These are phyloP conservation scores for Trichoplusia ni DNA, from an alignment of 1,140 invertebrate genomes.

Conservation along the genomic window DNA sequence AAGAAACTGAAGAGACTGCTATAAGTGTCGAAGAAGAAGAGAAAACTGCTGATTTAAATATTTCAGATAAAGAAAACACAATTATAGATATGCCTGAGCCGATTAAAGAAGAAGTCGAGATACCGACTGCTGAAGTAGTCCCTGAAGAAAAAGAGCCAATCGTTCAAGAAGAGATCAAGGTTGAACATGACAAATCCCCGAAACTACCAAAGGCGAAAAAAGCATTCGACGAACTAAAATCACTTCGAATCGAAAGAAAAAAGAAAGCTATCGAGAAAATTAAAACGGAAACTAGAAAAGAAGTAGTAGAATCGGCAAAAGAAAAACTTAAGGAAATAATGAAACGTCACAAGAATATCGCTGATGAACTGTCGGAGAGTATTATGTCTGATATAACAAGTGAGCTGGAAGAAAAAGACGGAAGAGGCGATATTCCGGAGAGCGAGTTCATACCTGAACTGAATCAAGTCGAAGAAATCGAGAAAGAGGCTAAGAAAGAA, in stretches of 20 bases:
- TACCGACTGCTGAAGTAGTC: neutral
- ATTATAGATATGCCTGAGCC: neutral
- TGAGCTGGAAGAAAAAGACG: conserved; percentile 45
- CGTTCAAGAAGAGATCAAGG: conserved; percentile 25
- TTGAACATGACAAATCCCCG: conserved; percentile 9
- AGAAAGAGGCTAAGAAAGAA: neutral
- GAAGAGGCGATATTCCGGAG: conserved; percentile 67
- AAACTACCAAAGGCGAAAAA: conserved; percentile 53
- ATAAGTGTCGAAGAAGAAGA: conserved; percentile 32
- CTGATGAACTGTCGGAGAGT: conserved; percentile 65
- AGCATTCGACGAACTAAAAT: conserved; percentile 59
- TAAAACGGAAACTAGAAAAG: conserved; percentile 72
- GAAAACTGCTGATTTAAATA: conserved; percentile 17
- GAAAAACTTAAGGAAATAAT: conserved; percentile 80
- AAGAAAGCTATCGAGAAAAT: conserved; percentile 72
- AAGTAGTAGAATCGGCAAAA: conserved; percentile 76
- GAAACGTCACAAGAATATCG: conserved; percentile 75
- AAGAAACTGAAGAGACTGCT: conserved; percentile 6
- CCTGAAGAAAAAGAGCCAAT: conserved; percentile 20
- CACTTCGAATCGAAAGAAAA: conserved; percentile 62
- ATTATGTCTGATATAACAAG: conserved; percentile 45
- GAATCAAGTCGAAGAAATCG: conserved; percentile 7
- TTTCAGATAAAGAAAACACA: neutral
- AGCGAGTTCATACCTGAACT: conserved; percentile 38
- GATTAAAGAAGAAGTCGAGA: neutral